phyloP scores from a whole-genome alignment of 1,140 invertebrate genomes.

The Akabosia matsudoensis region DNA sequence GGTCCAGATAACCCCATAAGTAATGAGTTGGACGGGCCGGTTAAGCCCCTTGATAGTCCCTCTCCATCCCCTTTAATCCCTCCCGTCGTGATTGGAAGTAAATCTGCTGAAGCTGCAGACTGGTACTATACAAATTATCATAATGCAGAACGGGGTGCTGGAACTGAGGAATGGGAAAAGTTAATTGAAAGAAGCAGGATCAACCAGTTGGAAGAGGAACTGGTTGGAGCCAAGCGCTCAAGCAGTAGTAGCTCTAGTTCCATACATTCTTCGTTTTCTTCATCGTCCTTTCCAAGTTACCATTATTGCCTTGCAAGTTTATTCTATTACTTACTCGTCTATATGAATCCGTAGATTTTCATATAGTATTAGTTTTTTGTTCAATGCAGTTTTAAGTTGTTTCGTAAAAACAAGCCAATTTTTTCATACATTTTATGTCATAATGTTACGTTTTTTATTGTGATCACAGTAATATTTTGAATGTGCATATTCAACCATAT shows the following conservation, averaged over 20 bases:
- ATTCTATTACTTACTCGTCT: constrained; percentile 3
- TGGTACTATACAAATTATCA: constrained; percentile 80
- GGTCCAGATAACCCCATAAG: constrained; percentile 51
- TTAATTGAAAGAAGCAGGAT: constrained; percentile 38
- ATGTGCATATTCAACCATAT: too few species aligned
- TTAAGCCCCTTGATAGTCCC: constrained; percentile 11
- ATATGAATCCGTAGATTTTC: neutral
- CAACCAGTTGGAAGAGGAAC: constrained; percentile 14
- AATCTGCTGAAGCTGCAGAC: constrained; percentile 57
- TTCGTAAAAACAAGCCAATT: neutral
- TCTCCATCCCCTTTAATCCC: constrained; percentile 31
- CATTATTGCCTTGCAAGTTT: constrained; percentile 17
- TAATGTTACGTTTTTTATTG: neutral
- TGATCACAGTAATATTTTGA: too few species aligned
- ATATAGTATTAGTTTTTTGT: neutral
- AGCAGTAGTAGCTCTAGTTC: neutral
- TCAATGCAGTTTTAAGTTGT: neutral
- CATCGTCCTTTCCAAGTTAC: neutral
- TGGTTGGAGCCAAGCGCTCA: constrained; percentile 9
- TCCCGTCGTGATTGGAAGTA: constrained; percentile 42
- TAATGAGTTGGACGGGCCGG: constrained; percentile 9
- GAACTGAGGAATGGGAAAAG: constrained; percentile 40
- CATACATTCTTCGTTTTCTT: neutral
- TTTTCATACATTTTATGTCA: neutral
- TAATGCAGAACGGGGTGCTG: constrained; percentile 50